These are phyloP conservation scores for Cinclus mexicanus DNA, from an alignment of 2,113 vertebrate genomes.

Conservation along the genomic window DNA sequence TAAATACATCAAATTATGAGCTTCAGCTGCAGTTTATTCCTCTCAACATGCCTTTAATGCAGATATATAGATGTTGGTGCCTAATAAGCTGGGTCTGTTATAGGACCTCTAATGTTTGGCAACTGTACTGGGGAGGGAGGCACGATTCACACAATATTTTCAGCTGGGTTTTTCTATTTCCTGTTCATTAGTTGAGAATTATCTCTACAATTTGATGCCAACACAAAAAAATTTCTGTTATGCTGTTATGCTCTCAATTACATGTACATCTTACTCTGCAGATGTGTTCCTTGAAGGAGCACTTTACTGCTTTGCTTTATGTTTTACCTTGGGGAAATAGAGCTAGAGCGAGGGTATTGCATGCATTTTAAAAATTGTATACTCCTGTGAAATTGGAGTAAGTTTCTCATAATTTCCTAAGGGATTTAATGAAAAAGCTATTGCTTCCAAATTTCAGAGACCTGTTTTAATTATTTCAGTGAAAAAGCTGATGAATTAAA, in stretches of 20 bases:
- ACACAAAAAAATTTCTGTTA: background rate
- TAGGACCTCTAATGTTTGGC: fast-evolving
- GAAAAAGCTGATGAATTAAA: background rate
- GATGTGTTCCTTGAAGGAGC: background rate
- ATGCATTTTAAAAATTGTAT: background rate
- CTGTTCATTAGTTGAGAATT: background rate
- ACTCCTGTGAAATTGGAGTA: background rate
- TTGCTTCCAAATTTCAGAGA: background rate
- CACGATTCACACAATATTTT: background rate
- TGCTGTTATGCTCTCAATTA: background rate
- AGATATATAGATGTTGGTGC: background rate
- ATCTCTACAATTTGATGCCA: background rate
- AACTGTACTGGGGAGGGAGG: background rate
- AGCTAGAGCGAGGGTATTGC: background rate
- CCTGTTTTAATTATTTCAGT: background rate
- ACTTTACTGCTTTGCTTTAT: background rate
- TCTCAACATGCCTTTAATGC: background rate
- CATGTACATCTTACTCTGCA: background rate
- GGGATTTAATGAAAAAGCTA: background rate
- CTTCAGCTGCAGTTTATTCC: background rate
- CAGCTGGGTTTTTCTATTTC: background rate
- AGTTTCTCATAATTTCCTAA: background rate
- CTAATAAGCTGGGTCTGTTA: background rate
- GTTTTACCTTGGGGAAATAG: background rate
- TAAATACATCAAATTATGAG: background rate